A percentile compares a stretch with the other conserved stretches of the same genome.
Conservation (phyloP, 2,888 invertebrate species). For the Hirtodrosophila cameraria region DNA sequence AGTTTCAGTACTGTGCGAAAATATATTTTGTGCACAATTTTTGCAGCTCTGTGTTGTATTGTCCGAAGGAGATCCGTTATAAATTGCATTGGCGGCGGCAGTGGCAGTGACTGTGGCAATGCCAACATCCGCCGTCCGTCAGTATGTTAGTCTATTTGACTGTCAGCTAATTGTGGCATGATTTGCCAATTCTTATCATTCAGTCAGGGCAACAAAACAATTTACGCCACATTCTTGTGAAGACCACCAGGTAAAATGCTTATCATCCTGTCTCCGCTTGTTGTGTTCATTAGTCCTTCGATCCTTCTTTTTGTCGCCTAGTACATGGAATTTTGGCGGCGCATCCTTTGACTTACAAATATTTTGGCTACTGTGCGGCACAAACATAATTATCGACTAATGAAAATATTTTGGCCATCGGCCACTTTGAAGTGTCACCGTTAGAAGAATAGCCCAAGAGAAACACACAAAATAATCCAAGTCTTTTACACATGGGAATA, state of each 20-base stretch:
- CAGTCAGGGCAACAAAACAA: slow-evolving; percentile 12
- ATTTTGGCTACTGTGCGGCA: slow-evolving; percentile 64
- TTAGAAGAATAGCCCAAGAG: neutral
- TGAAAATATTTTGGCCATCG: slow-evolving; percentile 63
- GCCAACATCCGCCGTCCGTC: slow-evolving; percentile 42
- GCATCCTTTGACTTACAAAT: slow-evolving; percentile 51
- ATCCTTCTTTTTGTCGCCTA: slow-evolving; percentile 42
- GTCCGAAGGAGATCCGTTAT: slow-evolving; percentile 52
- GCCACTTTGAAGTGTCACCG: slow-evolving; percentile 42
- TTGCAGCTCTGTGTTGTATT: slow-evolving; percentile 56
- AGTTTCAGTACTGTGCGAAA: slow-evolving; percentile 41
- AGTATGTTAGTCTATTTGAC: slow-evolving; percentile 42
- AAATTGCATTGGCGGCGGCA: slow-evolving; percentile 50
- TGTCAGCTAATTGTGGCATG: slow-evolving; percentile 27
- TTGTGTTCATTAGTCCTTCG: slow-evolving; percentile 43
- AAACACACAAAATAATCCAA: slow-evolving; percentile 3
- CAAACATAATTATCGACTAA: slow-evolving; percentile 69
- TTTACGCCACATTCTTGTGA: slow-evolving; percentile 29
- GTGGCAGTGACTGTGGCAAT: slow-evolving; percentile 20
- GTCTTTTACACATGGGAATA: slow-evolving; percentile 24
- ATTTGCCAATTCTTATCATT: slow-evolving; percentile 33
- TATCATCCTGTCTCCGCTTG: slow-evolving; percentile 43
- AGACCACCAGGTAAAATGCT: slow-evolving; percentile 49
- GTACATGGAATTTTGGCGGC: slow-evolving; percentile 47
- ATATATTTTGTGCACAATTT: slow-evolving; percentile 31